Base-by-base conservation (phyloP, 2,113 vertebrate species). In the Vombatus ursinus region DNA sequence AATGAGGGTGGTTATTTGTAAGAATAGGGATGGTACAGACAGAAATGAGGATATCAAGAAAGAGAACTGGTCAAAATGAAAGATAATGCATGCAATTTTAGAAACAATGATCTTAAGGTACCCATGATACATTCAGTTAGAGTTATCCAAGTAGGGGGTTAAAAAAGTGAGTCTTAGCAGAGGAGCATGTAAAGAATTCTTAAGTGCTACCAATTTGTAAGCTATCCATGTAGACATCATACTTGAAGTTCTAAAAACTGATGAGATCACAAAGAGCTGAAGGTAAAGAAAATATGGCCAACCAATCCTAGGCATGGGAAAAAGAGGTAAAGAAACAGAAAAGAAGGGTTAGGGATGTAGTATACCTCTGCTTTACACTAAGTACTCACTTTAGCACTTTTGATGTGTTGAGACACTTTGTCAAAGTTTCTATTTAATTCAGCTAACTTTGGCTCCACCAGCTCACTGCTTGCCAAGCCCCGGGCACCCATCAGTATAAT, bases 381-480 rank as follows among this genome's bases (percentile, higher is more conserved):
- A 92, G 52, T 89, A 95, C 98, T 98, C 97, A 99, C 99, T 98
- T 99, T 99, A 57, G 99, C 99, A 23, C 99, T 99, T 98, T 97
- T 99, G 98, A 99, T 99, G 97, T 99, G 99, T 68, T 99, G 99
- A 93, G 99, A 99, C 28, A 99, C 99, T 97, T 99, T 99, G 96
- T 99, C 99, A 92, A 99, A 99, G 98, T 99, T 99, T 61, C 99
- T 99, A 97, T 99, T 99, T 93, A 99, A 98, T 91, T 99, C 99
- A 0, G 99, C 97, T 96, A 99, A 98, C 96, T 99, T 99, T 44
- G 99, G 99, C 94, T 99, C 99, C 89, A 99, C 99, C 3, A 99
- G 99, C 0, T 99, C 99, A 44, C 98, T 98, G 97, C 99, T 99
- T 0, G 99, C 98, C 0, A 98, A 98, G 0, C 99, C 99, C 23